phyloP scores from a whole-genome alignment of 2,888 invertebrate genomes.

The Epinotia bilunana region DNA sequence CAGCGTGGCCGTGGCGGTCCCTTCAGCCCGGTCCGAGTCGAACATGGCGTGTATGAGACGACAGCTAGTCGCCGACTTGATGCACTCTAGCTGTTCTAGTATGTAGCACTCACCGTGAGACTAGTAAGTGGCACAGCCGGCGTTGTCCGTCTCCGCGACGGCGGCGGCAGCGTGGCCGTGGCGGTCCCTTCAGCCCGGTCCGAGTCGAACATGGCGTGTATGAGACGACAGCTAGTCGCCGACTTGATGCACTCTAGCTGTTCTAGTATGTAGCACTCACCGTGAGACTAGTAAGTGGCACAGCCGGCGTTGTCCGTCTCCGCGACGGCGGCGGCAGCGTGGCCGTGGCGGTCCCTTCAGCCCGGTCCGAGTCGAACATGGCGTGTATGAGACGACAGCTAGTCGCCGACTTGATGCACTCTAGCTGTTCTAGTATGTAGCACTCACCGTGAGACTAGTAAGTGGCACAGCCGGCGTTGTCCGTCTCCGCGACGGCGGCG shows the following conservation, averaged over 20 bases:
- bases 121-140: constrained; percentile 64
- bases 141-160: constrained; percentile 65
- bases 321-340: constrained; percentile 42
- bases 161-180: constrained; percentile 59
- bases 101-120: constrained; percentile 62
- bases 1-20: constrained; percentile 52
- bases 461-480: neutral
- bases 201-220: neutral
- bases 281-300: neutral
- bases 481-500: neutral
- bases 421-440: too few relatives aligned
- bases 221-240: neutral
- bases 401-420: too few relatives aligned
- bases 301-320: constrained; percentile 30
- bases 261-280: too few relatives aligned
- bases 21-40: neutral
- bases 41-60: neutral
- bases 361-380: constrained; percentile 48
- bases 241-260: too few relatives aligned
- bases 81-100: too few relatives aligned
- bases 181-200: neutral
- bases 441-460: neutral
- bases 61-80: too few relatives aligned
- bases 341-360: constrained; percentile 50
- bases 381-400: neutral